Conservation (phyloP, 2,797 vertebrate genomes). For the Spinus pinus region DNA sequence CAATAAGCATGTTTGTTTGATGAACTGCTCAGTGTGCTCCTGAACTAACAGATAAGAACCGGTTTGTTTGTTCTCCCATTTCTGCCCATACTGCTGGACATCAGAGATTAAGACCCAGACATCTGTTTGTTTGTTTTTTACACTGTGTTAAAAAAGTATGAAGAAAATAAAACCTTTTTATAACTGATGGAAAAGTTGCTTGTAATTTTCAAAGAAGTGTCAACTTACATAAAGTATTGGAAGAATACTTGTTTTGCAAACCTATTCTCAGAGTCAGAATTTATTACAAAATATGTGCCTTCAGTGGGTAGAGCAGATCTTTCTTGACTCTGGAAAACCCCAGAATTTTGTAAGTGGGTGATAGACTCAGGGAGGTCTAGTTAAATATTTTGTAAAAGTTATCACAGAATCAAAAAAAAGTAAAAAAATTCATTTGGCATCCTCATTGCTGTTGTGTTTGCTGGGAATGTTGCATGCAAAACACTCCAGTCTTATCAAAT, state of each 20-base stretch:
- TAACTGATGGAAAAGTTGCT: neutral
- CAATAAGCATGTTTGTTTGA: conserved; percentile 19
- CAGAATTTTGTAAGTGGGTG: neutral
- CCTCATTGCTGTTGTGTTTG: neutral
- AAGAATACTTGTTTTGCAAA: conserved; percentile 10
- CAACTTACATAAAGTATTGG: neutral
- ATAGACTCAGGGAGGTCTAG: neutral
- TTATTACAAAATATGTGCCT: neutral
- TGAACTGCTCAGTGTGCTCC: neutral
- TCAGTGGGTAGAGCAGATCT: neutral
- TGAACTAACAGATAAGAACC: conserved; percentile 51
- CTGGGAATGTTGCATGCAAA: conserved; percentile 25
- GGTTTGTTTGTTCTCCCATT: neutral
- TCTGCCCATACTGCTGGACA: neutral
- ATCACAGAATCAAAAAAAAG: neutral
- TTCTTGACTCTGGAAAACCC: conserved; percentile 1
- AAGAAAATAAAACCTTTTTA: neutral
- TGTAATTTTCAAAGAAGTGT: neutral
- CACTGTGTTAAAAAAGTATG: neutral
- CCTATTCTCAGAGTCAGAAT: neutral
- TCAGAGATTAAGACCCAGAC: conserved; percentile 6
- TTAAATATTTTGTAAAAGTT: neutral
- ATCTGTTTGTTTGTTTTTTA: conserved; percentile 28
- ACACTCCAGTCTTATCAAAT: conserved; percentile 10
- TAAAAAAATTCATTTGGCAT: neutral